Percentiles rank a stretch among this genome's conserved stretches.
Conservation (phyloP, 2,797 vertebrate genomes). For the Sebastes wilsoni region DNA sequence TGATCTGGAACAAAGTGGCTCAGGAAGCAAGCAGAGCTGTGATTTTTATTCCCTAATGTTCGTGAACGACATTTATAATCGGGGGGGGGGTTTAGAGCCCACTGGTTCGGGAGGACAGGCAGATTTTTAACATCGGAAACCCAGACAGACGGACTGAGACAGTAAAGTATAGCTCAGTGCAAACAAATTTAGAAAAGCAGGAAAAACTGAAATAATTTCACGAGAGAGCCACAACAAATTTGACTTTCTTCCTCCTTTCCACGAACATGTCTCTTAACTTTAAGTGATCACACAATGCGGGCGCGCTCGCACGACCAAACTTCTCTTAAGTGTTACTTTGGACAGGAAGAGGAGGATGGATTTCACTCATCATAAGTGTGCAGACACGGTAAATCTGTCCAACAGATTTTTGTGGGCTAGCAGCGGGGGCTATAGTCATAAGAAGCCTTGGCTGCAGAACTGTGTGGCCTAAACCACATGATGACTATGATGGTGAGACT, state of each 20-base stretch:
- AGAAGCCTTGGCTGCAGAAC: constrained; percentile 40
- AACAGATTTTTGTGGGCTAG: constrained; percentile 53
- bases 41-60: constrained; percentile 61
- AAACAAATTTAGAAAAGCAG: constrained; percentile 15
- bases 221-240: constrained; percentile 1
- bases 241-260: constrained; percentile 5
- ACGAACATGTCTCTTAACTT: constrained; percentile 3
- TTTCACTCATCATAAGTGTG: constrained; percentile 47
- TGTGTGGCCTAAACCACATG: constrained; percentile 43
- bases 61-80: constrained; percentile 60
- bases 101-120: constrained; percentile 31
- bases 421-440: constrained; percentile 32
- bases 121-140: constrained; percentile 11
- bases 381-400: constrained; percentile 52
- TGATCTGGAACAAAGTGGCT: constrained; percentile 73
- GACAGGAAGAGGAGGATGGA: constrained; percentile 53
- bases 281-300: constrained; percentile 8
- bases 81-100: constrained; percentile 21
- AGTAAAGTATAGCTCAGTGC: not conserved
- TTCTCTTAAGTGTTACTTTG: constrained; percentile 40
- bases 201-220: not conserved
- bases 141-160: not conserved
- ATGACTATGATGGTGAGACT: constrained; percentile 25
- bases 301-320: not conserved
- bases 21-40: constrained; percentile 56